Percentiles rank a stretch among this genome's conserved stretches.
phyloP scores from a whole-genome alignment of 2,888 invertebrate species.

The Hermaeophaga mercurialis region DNA sequence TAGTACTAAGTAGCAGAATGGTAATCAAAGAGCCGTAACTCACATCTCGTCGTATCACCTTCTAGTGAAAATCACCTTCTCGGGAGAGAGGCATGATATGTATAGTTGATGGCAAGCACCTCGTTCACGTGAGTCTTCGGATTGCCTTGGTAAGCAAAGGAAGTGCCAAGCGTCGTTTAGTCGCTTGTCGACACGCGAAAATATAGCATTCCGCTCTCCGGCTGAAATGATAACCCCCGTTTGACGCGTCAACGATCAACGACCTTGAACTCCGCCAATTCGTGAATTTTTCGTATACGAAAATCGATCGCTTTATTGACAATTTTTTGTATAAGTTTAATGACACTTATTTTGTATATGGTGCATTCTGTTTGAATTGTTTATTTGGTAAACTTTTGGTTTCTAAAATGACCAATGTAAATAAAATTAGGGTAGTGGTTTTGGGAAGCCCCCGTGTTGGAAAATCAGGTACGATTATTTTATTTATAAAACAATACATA shows the following conservation, averaged over 20 bases:
- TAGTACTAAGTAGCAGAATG: conserved; percentile 16
- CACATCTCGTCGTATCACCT: conserved; percentile 21
- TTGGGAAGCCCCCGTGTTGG: conserved; percentile 77
- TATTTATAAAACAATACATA: too few relatives aligned
- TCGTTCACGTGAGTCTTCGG: conserved; percentile 35
- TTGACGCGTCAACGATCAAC: conserved; percentile 24
- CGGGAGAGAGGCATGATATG: conserved; percentile 25
- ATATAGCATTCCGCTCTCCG: conserved; percentile 22
- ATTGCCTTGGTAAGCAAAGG: conserved; percentile 28
- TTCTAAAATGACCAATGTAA: conserved; percentile 72
- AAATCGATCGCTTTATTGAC: conserved; percentile 6
- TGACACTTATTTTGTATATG: conserved; percentile 2
- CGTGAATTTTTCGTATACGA: conserved; percentile 18
- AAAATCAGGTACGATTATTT: conserved; percentile 68
- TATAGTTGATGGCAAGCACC: conserved; percentile 27
- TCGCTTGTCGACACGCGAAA: conserved; percentile 37
- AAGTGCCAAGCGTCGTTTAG: conserved; percentile 31
- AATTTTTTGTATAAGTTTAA: conserved; percentile 10
- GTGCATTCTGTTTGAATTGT: too few relatives aligned
- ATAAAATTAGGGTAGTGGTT: conserved; percentile 80
- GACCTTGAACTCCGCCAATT: conserved; percentile 30
- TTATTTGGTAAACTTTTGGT: conserved; percentile 10
- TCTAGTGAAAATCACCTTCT: conserved; percentile 21
- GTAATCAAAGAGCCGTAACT: conserved; percentile 20
- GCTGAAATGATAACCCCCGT: conserved; percentile 9